Base-by-base conservation (phyloP, 2,797 vertebrate genomes). In the Coreius guichenoti region DNA sequence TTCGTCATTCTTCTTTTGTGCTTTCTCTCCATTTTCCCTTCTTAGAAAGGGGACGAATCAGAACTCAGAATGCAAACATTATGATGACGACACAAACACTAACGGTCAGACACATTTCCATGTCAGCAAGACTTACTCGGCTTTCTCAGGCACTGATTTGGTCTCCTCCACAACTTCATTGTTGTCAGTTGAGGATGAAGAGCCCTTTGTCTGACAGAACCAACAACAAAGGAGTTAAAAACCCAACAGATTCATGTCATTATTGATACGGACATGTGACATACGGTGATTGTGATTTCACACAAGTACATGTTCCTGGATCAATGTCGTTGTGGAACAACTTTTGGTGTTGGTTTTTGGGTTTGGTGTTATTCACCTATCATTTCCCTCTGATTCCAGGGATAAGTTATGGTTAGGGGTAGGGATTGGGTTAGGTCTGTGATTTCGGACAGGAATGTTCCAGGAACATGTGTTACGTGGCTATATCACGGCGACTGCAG, bases 91-190 rank as follows among this genome's bases (percentile, higher is more conserved):
- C 6, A 36, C 1, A 31, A 78, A 73, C 2, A 3, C 51, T 29
- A 23, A 36, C 39, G 9, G 9, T 12, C 47, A 61, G 39, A 54
- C 31, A 61, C 56, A 61, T 5, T 12, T n/a, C 8, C 23, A 31
- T 14, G 58, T 63, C 58, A 7, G 12, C 14, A 23, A 68, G 76
- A 96, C 97, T 16, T 96, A 99, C 97, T 96, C 96, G 11, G 96
- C 93, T 90, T 96, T 95, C 91, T 98, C 96, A 2, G 95, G 93
- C 90, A 97, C 95, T 31, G 94, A 91, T 89, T 95, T 95, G 83
- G 90, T 92, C 86, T 96, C 95, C 63, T 94, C 94, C 78, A 94
- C 94, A 39, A 92, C 93, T 78, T 96, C 95, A 78, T 95, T 97
- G 88, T 95, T 95, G 79, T 96, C 96, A 45, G 95, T 93, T 73